Base-by-base conservation (phyloP, 2,113 vertebrate genomes). In the Aspidoscelis tigris region DNA sequence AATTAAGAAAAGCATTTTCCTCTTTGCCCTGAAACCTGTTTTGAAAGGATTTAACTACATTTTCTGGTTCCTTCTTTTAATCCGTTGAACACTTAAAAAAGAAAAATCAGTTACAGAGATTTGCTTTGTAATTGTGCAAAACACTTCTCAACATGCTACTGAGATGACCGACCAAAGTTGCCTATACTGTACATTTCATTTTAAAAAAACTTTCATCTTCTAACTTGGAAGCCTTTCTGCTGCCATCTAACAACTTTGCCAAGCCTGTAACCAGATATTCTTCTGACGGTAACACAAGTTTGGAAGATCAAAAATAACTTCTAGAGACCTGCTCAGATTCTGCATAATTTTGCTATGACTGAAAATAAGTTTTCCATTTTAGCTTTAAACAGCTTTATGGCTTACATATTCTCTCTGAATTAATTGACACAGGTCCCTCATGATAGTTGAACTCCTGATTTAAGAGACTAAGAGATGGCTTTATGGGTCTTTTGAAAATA, bases 141-240 rank as follows among this genome's bases (percentile, higher is more conserved):
- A 83, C 85, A 84, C 41, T 50, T 22, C 66, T 80, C 18, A 69
- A 50, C 78, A 58, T 3, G 69, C 44, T 20, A 41, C 78, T 81
- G 72, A 76, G 55, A 65, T 9, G 9, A 3, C 65, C 69, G n/a
- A 22, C 22, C 14, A 66, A 76, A 73, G 11, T 26, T 24, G 66
- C 33, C 18, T 2, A 1, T 39, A 81, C 14, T 61, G 18, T 18
- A 16, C 11, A 61, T 61, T 61, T 18, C 58, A 61, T 18, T 61
- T 61, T 18, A 61, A 61, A 61, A 14, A 12, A 58, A 33, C 33
- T 12, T 8, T 58, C 14, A 58, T 58, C 55, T 58, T 58, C 55
- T 58, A 61, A 61, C 14, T 16, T 18, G 58, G 58, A 61, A 18
- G 14, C 18, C 58, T 16, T 61, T 18, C 58, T 18, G 58, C 14